These are phyloP conservation scores for Clunio marinus DNA, from an alignment of 2,888 invertebrate species.

Conservation along the genomic window DNA sequence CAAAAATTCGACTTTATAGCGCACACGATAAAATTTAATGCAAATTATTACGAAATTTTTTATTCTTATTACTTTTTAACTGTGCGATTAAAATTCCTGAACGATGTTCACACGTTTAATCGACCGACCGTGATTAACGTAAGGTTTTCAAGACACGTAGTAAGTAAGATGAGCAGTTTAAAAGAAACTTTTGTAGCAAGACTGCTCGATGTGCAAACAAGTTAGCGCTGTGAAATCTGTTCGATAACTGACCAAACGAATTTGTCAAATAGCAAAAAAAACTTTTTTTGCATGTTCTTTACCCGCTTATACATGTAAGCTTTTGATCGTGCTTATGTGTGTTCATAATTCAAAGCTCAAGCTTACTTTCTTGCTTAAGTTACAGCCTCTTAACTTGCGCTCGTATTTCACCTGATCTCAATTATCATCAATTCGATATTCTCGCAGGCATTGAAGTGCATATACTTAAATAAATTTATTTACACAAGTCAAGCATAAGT, in stretches of 20 bases:
- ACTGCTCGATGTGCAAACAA: slow-evolving; percentile 3
- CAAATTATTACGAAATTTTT: no score
- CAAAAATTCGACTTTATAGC: no score
- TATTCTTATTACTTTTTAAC: no score
- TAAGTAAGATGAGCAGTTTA: not conserved
- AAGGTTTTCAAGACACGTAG: no score
- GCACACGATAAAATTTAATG: no score
- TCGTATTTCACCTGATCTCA: not conserved
- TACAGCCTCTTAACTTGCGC: not conserved
- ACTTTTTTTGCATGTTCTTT: not conserved
- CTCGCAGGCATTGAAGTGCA: no score
- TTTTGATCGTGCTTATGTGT: slow-evolving; percentile 1
- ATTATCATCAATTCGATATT: not conserved
- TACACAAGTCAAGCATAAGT: no score
- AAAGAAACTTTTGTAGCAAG: not conserved
- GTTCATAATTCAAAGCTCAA: not conserved
- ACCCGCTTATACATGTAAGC: not conserved
- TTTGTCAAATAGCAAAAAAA: slow-evolving; percentile 9
- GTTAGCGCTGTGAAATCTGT: slow-evolving; percentile 28
- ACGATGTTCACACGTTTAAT: no score
- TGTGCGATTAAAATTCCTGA: no score
- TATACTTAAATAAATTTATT: no score
- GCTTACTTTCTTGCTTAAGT: not conserved
- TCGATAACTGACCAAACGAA: slow-evolving; percentile 31
- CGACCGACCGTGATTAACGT: no score